Conservation (phyloP, 1,140 invertebrate genomes). For the Acromyrmex heyeri region DNA sequence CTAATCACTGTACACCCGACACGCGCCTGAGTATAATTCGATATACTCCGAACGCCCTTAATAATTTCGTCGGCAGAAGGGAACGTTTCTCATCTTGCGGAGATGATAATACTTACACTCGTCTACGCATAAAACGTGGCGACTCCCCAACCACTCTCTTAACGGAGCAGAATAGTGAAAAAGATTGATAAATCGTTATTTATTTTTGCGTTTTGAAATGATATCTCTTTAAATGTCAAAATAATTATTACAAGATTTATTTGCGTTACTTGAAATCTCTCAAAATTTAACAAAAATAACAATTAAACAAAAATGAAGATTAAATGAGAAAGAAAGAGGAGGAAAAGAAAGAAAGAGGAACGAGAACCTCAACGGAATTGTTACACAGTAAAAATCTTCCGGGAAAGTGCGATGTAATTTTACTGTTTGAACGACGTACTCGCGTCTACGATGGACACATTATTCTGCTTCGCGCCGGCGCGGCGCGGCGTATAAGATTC, state of each 20-base stretch:
- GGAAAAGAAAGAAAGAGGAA: not conserved
- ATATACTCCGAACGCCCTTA: constrained; percentile 44
- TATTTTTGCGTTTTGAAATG: too few relatives aligned
- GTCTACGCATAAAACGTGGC: not conserved
- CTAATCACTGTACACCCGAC: constrained; percentile 49
- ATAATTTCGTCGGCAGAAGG: constrained; percentile 11
- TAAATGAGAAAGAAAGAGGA: not conserved
- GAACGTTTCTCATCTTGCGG: constrained; percentile 17
- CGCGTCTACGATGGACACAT: not conserved
- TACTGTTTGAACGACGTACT: constrained; percentile 11
- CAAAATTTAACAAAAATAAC: too few relatives aligned
- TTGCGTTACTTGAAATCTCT: too few relatives aligned
- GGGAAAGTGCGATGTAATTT: constrained; percentile 23
- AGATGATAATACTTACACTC: constrained; percentile 13
- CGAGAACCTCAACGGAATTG: not conserved
- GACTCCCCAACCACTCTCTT: not conserved
- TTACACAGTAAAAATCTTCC: constrained; percentile 41
- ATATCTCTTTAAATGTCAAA: too few relatives aligned
- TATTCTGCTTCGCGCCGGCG: constrained; percentile 6
- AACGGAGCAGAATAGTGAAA: not conserved
- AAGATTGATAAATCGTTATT: too few relatives aligned
- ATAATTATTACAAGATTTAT: too few relatives aligned
- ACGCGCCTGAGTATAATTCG: constrained; percentile 53
- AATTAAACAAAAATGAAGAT: too few relatives aligned
- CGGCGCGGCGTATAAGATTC: not conserved